Base-by-base conservation (phyloP, 2,797 vertebrate species). In the Macropodus opercularis region DNA sequence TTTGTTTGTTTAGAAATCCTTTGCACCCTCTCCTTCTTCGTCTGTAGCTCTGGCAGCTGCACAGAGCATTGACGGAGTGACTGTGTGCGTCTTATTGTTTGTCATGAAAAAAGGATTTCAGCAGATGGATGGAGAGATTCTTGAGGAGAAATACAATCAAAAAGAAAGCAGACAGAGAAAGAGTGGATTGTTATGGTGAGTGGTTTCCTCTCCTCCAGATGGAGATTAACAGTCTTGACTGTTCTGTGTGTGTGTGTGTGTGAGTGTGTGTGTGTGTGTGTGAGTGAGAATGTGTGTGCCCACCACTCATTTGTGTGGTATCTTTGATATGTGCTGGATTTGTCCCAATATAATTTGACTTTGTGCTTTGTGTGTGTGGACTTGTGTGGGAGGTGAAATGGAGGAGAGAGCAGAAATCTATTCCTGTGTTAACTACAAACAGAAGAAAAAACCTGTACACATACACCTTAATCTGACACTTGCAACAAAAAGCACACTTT, bases 61-160 rank as follows among this genome's bases (percentile, higher is more conserved):
- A 61, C 56, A 38, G 43, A 51, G 43, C 42, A 51, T 32, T 60
- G 63, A 64, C 51, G 40, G 60, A 60, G 58, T 56, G 55, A 72
- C 34, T 60, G 40, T 47, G 59, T 39, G 36, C 59, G 63, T 67
- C 40, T 61, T 55, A 69, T 57, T 76, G 66, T 76, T 65, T 79
- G 63, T 81, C 75, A 74, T 67, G 44, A 69, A 76, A 83, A 83
- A 72, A 48, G 63, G 65, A 68, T 80, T 78, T 79, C 62, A 58
- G 52, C 41, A 69, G 70, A 84, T 75, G 63, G 71, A 79, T 77
- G 70, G 51, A 64, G 51, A 55, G 75, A 70, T 75, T 77, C 46
- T 63, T 43, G 15, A 63, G 27, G 54, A 70, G 48, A 70, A 79
- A 72, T 65, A 56, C 18, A 72, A 70, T 74, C 52, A 48, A 52